Percentiles rank a stretch among this genome's conserved stretches.
These are phyloP conservation scores for Malthinus seriepunctatus DNA, from an alignment of 2,888 invertebrate genomes.

Conservation along the genomic window DNA sequence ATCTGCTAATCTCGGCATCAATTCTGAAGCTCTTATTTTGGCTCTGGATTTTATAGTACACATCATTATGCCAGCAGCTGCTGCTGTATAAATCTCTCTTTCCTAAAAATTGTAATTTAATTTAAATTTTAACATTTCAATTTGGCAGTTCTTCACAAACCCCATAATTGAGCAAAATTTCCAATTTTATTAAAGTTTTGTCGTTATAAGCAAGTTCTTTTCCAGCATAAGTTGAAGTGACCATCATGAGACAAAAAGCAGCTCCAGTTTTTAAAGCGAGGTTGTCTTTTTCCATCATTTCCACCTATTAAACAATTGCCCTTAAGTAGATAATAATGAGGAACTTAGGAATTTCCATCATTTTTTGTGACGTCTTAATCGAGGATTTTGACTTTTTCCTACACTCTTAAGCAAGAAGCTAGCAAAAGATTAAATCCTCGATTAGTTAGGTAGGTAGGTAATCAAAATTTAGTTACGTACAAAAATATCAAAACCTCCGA, in stretches of 20 bases:
- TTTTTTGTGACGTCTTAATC: too few relatives aligned
- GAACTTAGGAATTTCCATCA: too few relatives aligned
- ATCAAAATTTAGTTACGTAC: slow-evolving; percentile 31
- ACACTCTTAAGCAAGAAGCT: too few relatives aligned
- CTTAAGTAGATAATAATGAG: too few relatives aligned
- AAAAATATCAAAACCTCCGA: slow-evolving; percentile 48
- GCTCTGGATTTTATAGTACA: slow-evolving; percentile 47
- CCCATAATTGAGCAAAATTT: slow-evolving; percentile 44
- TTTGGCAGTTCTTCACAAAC: slow-evolving; percentile 30
- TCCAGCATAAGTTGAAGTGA: slow-evolving; percentile 47
- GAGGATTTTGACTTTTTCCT: too few relatives aligned
- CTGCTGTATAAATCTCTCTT: slow-evolving; percentile 42
- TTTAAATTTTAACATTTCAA: neutral
- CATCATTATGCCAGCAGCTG: slow-evolving; percentile 48
- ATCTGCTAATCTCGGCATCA: slow-evolving; percentile 38
- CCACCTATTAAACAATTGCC: slow-evolving; percentile 30
- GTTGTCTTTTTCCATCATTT: slow-evolving; percentile 42
- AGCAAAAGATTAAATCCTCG: neutral
- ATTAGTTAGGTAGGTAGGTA: neutral
- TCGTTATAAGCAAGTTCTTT: slow-evolving; percentile 48
- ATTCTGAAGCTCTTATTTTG: slow-evolving; percentile 42
- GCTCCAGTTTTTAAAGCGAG: slow-evolving; percentile 41
- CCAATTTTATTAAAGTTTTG: slow-evolving; percentile 45
- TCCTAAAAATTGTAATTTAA: slow-evolving; percentile 35
- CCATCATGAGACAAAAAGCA: slow-evolving; percentile 45